Conservation (phyloP, 2,888 invertebrate species). For the Odontothrips loti region DNA sequence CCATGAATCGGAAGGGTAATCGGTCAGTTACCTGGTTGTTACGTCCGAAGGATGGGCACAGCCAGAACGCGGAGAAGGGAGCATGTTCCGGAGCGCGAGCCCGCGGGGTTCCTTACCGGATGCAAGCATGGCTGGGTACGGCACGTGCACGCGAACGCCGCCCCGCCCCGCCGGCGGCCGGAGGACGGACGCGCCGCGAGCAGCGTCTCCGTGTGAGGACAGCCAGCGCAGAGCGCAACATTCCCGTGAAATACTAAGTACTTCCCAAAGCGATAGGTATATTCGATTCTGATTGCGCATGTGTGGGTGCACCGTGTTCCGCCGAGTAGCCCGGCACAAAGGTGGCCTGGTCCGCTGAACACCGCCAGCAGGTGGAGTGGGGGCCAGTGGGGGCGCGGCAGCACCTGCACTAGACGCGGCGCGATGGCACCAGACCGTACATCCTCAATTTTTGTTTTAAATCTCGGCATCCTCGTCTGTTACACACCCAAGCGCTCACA, state of each 20-base stretch:
- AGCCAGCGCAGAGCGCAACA: too few relatives aligned
- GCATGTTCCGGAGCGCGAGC: not conserved
- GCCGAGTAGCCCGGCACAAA: not conserved
- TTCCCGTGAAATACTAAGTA: too few relatives aligned
- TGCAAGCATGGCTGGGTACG: not conserved
- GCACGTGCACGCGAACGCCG: conserved; percentile 5
- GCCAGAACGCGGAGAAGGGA: not conserved
- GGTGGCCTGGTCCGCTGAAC: not conserved
- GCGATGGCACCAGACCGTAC: conserved; percentile 9
- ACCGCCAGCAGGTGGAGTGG: not conserved
- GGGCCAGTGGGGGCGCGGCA: too few relatives aligned
- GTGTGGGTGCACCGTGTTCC: not conserved
- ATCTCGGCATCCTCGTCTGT: conserved; percentile 8
- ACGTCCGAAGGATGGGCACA: not conserved
- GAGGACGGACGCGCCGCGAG: not conserved
- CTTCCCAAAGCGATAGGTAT: too few relatives aligned
- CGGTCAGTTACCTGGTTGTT: not conserved
- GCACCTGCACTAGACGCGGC: conserved; percentile 11
- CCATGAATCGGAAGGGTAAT: not conserved
- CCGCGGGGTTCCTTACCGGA: not conserved
- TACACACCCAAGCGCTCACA: conserved; percentile 1
- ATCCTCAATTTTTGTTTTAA: conserved; percentile 27
- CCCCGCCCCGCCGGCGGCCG: not conserved
- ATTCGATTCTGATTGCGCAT: not conserved
- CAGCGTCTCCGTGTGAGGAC: too few relatives aligned